Evolutionary conservation across 2,888 invertebrate genomes (phyloP).

Genomic region (Bedellia somnulentella): DNA sequence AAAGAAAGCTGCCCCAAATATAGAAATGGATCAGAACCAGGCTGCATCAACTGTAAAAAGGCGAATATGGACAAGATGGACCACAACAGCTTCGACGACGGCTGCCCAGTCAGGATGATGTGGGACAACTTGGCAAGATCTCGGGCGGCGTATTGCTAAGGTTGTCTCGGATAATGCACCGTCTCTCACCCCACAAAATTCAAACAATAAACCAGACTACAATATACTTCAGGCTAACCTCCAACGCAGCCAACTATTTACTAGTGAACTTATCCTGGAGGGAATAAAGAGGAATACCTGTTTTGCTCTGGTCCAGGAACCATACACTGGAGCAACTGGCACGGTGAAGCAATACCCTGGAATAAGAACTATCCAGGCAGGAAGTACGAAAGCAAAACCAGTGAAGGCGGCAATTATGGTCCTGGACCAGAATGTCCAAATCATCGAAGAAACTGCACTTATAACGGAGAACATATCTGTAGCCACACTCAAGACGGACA

Average conservation of each 20-base stretch:
- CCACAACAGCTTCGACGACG: conserved; percentile 7
- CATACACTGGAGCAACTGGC: conserved; percentile 3
- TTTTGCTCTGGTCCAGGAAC: conserved; percentile 5
- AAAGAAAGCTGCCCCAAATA: conserved; percentile 7
- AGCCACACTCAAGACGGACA: neutral
- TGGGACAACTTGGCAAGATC: conserved; percentile 14
- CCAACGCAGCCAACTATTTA: conserved; percentile 1
- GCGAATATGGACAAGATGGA: neutral
- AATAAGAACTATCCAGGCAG: conserved; percentile 1
- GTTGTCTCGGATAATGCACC: conserved; percentile 1
- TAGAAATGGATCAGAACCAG: conserved; percentile 3
- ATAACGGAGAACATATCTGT: conserved; percentile 2
- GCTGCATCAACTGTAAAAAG: conserved; percentile 7
- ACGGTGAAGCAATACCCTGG: neutral
- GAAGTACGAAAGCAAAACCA: neutral
- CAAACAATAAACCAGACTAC: neutral
- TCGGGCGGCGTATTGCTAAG: conserved; percentile 11
- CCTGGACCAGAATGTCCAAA: neutral
- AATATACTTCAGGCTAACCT: conserved; percentile 3
- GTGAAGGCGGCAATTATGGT: conserved; percentile 7
- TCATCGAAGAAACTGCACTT: neutral
- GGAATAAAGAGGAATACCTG: neutral
- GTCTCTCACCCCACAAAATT: neutral
- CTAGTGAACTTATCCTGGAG: conserved; percentile 1
- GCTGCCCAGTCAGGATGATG: conserved; percentile 7